Conservation (phyloP, 2,113 vertebrate species). For the Herpailurus yagouaroundi region DNA sequence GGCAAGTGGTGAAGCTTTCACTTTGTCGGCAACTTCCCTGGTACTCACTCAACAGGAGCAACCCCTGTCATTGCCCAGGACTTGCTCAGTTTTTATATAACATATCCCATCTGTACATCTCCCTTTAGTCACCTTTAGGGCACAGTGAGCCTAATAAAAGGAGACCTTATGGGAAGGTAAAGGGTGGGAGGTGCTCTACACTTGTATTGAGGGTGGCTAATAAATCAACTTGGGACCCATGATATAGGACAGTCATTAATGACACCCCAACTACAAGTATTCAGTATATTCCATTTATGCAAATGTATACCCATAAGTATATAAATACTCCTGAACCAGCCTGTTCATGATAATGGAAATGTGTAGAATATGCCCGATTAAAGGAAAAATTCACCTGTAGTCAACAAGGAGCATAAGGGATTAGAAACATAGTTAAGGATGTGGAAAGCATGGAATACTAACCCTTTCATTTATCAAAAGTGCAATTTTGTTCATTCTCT, state of each 20-base stretch:
- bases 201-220: background rate
- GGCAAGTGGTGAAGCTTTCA: background rate
- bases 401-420: background rate
- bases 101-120: background rate
- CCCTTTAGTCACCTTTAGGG: background rate
- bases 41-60: background rate
- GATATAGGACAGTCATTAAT: background rate
- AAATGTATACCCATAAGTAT: background rate
- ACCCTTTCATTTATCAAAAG: background rate
- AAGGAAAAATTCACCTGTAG: background rate
- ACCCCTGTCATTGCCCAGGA: background rate
- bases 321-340: background rate
- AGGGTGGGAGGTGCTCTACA: background rate
- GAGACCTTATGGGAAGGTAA: background rate
- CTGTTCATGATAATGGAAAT: background rate
- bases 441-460: background rate
- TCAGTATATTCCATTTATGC: slow-evolving; percentile 37
- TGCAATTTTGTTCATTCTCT: background rate
- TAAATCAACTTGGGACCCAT: background rate
- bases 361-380: background rate
- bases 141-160: background rate
- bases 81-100: background rate
- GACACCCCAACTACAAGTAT: background rate
- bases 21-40: background rate
- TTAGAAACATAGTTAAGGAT: background rate